A percentile compares a stretch with the other conserved stretches of the same genome.
Conservation (phyloP, 2,888 invertebrate species). For the Lasioglossum oenotherae region DNA sequence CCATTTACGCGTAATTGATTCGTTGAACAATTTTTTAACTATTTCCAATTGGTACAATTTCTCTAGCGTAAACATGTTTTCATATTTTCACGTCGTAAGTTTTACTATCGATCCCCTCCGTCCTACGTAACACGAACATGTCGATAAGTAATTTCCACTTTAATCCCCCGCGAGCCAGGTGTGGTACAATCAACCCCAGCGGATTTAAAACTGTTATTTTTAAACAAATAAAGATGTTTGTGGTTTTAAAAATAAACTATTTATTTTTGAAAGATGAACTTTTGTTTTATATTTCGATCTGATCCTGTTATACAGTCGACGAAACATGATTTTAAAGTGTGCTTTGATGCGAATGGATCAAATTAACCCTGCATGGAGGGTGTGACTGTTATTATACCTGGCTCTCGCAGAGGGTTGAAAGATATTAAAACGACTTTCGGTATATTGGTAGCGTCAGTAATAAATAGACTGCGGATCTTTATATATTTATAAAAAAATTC, state of each 20-base stretch:
- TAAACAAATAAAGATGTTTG: background rate
- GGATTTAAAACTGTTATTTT: background rate
- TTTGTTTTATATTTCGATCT: background rate
- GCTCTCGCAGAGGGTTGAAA: background rate
- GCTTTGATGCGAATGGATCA: background rate
- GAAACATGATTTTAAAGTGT: background rate
- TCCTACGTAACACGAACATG: background rate
- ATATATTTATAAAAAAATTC: too few species aligned
- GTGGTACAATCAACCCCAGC: background rate
- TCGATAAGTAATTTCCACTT: background rate
- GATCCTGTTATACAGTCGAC: background rate
- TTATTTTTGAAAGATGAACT: background rate
- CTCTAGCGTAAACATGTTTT: constrained; percentile 21
- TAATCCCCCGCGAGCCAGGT: background rate
- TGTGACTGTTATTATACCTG: background rate
- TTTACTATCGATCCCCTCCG: background rate
- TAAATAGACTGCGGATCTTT: too few species aligned
- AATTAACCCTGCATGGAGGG: background rate
- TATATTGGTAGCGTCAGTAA: too few species aligned
- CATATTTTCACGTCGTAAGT: background rate
- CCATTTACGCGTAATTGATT: constrained; percentile 2
- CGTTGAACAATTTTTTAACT: background rate
- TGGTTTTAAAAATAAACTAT: background rate
- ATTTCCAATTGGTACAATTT: background rate
- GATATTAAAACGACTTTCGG: background rate